These are phyloP conservation scores for Drosophila neocordata DNA, from an alignment of 1,140 invertebrate genomes.

Conservation along the genomic window DNA sequence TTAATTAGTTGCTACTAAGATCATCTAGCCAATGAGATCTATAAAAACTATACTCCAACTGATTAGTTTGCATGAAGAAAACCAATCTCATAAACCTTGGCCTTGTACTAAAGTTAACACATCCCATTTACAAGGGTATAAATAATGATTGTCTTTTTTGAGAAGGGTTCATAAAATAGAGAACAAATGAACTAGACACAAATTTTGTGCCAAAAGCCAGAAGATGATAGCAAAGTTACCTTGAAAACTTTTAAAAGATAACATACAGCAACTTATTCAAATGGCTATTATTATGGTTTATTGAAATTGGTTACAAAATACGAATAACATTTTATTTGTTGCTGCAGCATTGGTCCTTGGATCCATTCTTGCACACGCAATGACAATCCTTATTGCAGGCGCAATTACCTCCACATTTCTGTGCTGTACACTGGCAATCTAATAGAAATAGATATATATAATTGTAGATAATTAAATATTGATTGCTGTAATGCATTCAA, in stretches of 20 bases:
- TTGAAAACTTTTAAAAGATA: not conserved
- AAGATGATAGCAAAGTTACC: not conserved
- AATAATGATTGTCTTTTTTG: not conserved
- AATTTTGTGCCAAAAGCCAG: not conserved
- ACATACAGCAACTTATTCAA: not conserved
- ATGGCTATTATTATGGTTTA: too few relatives aligned
- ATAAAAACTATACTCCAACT: too few relatives aligned
- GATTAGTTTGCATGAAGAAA: too few relatives aligned
- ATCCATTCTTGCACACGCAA: constrained; percentile 61
- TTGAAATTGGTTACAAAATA: too few relatives aligned
- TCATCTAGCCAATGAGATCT: too few relatives aligned
- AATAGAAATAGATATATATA: constrained; percentile 9
- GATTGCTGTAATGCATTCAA: constrained; percentile 8
- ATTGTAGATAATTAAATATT: constrained; percentile 21
- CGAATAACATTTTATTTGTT: constrained; percentile 45
- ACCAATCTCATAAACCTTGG: too few relatives aligned
- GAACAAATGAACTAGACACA: not conserved
- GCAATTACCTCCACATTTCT: constrained; percentile 59
- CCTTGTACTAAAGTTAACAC: too few relatives aligned
- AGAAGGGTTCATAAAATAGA: not conserved
- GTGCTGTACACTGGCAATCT: constrained; percentile 59
- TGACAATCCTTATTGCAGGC: constrained; percentile 61
- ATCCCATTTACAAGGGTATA: too few relatives aligned
- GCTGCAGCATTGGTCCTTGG: constrained; percentile 70
- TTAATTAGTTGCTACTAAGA: too few relatives aligned